Percentiles rank a stretch among this genome's conserved stretches.
Evolutionary conservation across 2,113 vertebrate genomes (phyloP).

Genomic region (Eurypyga helias): DNA sequence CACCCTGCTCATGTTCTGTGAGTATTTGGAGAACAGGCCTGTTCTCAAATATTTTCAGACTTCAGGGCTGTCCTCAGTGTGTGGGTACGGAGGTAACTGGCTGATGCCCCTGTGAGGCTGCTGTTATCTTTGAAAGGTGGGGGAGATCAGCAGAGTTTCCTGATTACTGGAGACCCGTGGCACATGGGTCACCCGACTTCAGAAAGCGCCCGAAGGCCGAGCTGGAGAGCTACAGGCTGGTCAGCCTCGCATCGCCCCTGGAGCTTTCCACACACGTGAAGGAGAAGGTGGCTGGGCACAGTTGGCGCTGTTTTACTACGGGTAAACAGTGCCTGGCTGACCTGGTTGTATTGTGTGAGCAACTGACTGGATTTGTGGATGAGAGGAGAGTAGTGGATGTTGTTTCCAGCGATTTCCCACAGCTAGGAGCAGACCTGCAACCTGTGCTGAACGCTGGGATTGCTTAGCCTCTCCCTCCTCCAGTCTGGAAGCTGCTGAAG

Average conservation of each 20-base stretch:
- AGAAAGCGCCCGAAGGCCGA: background rate
- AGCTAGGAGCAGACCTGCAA: background rate
- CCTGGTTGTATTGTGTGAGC: background rate
- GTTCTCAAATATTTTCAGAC: background rate
- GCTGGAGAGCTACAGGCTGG: background rate
- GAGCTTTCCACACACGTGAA: background rate
- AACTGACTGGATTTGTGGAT: background rate
- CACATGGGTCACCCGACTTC: background rate
- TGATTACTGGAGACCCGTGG: background rate
- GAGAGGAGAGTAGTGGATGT: background rate
- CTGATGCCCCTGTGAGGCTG: background rate
- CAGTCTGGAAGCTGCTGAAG: background rate
- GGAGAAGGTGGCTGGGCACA: background rate
- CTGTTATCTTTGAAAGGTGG: background rate
- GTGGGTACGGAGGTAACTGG: background rate
- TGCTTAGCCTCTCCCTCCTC: background rate
- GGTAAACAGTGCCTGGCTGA: background rate
- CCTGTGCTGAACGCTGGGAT: background rate
- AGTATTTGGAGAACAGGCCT: background rate
- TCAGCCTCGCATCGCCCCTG: background rate
- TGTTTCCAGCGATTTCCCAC: background rate
- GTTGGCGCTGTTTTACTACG: background rate
- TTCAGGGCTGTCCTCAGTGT: background rate
- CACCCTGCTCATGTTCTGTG: background rate
- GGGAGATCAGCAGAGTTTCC: background rate